Conservation (phyloP, 2,113 vertebrate genomes). For the Sakesphorus luctuosus region DNA sequence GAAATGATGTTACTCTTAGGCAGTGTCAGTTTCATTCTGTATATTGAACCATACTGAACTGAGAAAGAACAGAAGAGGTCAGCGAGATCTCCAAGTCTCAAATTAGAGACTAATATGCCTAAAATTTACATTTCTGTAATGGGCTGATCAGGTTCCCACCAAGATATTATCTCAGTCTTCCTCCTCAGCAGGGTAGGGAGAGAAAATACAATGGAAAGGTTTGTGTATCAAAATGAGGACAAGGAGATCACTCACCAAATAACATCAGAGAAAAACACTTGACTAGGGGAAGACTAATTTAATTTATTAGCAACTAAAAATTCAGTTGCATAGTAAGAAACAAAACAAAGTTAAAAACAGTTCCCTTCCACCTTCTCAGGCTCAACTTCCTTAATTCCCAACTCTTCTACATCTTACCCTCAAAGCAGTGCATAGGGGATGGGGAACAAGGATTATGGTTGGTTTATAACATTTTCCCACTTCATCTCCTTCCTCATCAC, state of each 20-base stretch:
- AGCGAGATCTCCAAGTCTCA: background rate
- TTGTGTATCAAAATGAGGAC: background rate
- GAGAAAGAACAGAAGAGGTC: background rate
- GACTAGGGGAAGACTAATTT: background rate
- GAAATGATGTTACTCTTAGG: background rate
- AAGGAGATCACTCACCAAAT: background rate
- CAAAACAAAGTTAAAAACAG: background rate
- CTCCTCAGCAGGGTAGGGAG: background rate
- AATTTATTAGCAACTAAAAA: background rate
- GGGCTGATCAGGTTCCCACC: background rate
- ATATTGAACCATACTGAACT: background rate
- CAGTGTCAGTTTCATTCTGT: background rate
- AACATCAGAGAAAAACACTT: background rate
- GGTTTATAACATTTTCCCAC: background rate
- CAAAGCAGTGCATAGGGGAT: background rate
- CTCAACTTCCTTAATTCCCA: background rate
- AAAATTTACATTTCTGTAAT: background rate
- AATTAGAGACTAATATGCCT: background rate
- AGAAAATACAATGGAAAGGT: background rate
- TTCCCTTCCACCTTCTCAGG: rapidly evolving
- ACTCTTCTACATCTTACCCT: background rate
- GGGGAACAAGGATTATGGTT: background rate
- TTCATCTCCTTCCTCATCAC: background rate
- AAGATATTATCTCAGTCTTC: background rate
- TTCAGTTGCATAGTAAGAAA: background rate